A percentile compares a stretch with the other conserved stretches of the same genome.
These are phyloP conservation scores for Hoplodrina ambigua DNA, from an alignment of 2,888 invertebrate species.

Conservation along the genomic window DNA sequence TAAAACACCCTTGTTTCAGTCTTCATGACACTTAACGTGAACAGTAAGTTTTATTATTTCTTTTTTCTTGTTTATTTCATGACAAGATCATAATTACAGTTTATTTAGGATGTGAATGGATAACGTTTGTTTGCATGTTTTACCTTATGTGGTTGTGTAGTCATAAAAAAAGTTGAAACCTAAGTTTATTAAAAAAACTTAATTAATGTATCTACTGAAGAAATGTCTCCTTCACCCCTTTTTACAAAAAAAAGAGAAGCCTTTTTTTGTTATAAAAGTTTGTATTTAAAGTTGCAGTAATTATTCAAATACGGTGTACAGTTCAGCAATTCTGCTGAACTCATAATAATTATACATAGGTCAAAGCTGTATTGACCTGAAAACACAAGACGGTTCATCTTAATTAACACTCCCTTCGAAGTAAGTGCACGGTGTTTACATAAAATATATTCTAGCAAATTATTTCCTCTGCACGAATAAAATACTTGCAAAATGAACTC, in stretches of 20 bases:
- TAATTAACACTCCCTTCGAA: conserved; percentile 26
- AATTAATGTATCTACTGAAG: no score
- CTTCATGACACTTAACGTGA: conserved; percentile 38
- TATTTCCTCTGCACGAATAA: conserved; percentile 75
- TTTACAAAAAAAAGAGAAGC: background rate
- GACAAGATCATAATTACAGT: conserved; percentile 35
- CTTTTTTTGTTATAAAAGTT: background rate
- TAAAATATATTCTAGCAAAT: conserved; percentile 66
- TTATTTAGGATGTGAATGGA: conserved; percentile 24
- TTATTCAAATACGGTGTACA: background rate
- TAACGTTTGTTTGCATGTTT: conserved; percentile 7
- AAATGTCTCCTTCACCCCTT: background rate
- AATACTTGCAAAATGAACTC: conserved; percentile 78
- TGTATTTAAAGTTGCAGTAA: background rate
- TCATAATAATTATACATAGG: background rate
- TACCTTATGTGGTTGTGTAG: background rate
- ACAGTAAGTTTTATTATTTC: conserved; percentile 35
- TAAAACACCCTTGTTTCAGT: conserved; percentile 39
- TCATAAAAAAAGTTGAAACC: background rate
- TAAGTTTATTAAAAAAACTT: background rate
- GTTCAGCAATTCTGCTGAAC: background rate
- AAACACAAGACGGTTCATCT: conserved; percentile 19
- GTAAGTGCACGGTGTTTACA: conserved; percentile 45
- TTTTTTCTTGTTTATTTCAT: conserved; percentile 30
- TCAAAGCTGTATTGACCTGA: conserved; percentile 7